Percentiles rank a stretch among this genome's conserved stretches.
Conservation (phyloP, 2,113 vertebrate genomes). For the Xyrauchen texanus region DNA sequence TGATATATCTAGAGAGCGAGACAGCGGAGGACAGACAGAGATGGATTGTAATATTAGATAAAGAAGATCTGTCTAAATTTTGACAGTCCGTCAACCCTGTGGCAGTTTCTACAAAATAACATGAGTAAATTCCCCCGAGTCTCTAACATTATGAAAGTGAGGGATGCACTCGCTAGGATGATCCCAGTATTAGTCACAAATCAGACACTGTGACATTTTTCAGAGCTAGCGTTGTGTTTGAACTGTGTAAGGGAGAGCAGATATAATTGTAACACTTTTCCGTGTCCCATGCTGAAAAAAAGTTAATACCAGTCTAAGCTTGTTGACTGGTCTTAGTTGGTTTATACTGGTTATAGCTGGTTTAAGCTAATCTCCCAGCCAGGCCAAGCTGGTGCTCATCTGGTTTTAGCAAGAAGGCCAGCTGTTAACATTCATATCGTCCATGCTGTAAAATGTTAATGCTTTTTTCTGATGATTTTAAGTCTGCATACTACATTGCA, state of each 20-base stretch:
- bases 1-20: neutral
- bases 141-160: constrained; percentile 50
- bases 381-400: too few relatives aligned
- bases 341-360: too few relatives aligned
- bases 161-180: constrained; percentile 12
- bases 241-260: neutral
- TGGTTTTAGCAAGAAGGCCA: too few relatives aligned
- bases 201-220: constrained; percentile 31
- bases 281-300: too few relatives aligned
- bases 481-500: too few relatives aligned
- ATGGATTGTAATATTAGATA: constrained; percentile 56
- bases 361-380: too few relatives aligned
- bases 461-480: too few relatives aligned
- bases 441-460: too few relatives aligned
- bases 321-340: too few relatives aligned
- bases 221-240: neutral
- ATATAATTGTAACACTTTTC: too few relatives aligned
- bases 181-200: constrained; percentile 25
- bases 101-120: constrained; percentile 47
- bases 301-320: too few relatives aligned
- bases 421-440: too few relatives aligned
- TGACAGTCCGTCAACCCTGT: constrained; percentile 58
- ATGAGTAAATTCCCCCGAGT: constrained; percentile 41
- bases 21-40: constrained; percentile 7
- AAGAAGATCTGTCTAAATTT: constrained; percentile 37